Base-by-base conservation (phyloP, 2,113 vertebrate genomes). In the Phyllostomus hastatus region DNA sequence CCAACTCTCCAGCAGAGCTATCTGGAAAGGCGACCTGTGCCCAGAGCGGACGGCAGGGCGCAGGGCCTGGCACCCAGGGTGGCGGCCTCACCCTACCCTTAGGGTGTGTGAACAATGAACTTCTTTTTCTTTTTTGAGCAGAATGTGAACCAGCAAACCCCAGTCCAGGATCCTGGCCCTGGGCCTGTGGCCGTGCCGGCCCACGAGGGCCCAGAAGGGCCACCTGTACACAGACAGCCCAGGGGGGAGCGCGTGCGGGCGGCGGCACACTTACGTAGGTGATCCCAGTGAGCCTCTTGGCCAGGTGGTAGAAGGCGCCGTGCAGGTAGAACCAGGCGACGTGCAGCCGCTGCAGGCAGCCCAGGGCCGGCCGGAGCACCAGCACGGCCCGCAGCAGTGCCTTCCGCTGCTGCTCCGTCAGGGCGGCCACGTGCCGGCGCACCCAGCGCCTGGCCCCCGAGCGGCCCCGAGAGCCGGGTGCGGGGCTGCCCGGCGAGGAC, bases 251-350 rank as follows among this genome's bases (percentile, higher is more conserved):
- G 0, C 24, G 22, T 2, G 1, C 0, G 10, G 38, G 46, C 2
- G 0, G 52, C 12, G 7, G 28, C 2, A 1, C 59, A 99, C 99
- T 98, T 97, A 99, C 99, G 0, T 99, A 99, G 0, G 97, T 98
- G 97, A 99, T 98, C 0, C 99, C 99, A 0, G 99, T 41, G 10
- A 98, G 80, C 97, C 99, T 98, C 98, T 99, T 99, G 66, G 99
- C 99, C 28, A 99, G 96, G 96, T 99, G 99, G 70, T 99, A 99
- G 96, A 99, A 99, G 0, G 98, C 84, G 3, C 99, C 99, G 0
- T 94, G 98, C 96, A 99, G 95, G 96, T 99, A 99, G 97, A 99
- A 99, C 48, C 99, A 72, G 24, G 99, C 99, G 41, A 99, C 94
- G 0, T 99, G 99, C 6, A 99, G 92, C 43, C 99, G 97, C 61